phyloP scores from a whole-genome alignment of 2,797 vertebrate genomes.

The Xenops minutus region DNA sequence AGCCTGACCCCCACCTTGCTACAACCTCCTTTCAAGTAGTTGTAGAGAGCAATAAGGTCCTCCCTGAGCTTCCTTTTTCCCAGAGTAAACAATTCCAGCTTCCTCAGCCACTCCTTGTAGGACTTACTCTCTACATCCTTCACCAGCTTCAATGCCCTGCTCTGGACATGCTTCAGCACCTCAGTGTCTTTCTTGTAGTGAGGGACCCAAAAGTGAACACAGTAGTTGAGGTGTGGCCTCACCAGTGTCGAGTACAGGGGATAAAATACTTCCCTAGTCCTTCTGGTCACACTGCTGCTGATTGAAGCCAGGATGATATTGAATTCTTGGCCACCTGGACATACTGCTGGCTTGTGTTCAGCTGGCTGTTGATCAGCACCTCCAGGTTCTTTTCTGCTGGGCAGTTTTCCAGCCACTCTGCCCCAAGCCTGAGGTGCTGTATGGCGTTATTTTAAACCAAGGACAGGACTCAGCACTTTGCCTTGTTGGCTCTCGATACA shows the following conservation, averaged over 20 bases:
- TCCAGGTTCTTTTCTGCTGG: not conserved
- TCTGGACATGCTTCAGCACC: not conserved
- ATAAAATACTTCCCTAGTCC: not conserved
- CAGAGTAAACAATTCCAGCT: not conserved
- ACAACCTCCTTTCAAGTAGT: not conserved
- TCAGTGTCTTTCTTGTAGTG: not conserved
- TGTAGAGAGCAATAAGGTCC: fast-evolving
- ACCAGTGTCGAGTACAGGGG: not conserved
- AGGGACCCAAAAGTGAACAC: not conserved
- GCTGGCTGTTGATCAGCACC: not conserved
- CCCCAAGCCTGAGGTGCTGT: not conserved
- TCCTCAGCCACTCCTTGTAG: not conserved
- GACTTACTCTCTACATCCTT: not conserved
- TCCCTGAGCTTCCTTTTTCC: not conserved
- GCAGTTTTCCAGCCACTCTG: not conserved
- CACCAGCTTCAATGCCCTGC: fast-evolving
- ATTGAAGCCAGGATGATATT: not conserved
- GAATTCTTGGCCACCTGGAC: not conserved
- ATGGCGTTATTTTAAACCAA: not conserved
- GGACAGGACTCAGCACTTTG: not conserved
- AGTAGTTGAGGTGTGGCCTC: not conserved
- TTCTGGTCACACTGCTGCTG: not conserved
- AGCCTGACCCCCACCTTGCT: not conserved
- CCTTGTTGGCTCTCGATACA: not conserved
- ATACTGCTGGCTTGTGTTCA: not conserved